Conservation (phyloP, 2,113 vertebrate species). For the Phainopepla nitens region DNA sequence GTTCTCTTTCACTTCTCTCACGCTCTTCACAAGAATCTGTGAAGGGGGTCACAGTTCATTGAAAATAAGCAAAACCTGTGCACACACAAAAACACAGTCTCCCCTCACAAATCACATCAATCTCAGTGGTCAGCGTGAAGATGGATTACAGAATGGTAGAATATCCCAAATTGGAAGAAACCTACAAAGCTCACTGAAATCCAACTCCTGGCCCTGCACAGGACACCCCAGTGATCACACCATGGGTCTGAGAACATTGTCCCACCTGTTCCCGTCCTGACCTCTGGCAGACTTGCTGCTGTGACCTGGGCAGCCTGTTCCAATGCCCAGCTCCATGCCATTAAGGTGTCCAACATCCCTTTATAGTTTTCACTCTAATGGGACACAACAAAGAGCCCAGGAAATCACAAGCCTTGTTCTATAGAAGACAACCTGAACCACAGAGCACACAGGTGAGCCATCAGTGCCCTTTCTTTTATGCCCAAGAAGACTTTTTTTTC, state of each 20-base stretch:
- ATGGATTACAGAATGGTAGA: rapidly evolving
- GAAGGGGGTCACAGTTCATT: not conserved
- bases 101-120: not conserved
- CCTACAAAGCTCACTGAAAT: too few species aligned
- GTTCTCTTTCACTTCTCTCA: not conserved
- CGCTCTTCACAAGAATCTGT: not conserved
- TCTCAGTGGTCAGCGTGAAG: not conserved
- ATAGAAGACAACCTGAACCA: not conserved
- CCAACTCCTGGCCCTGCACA: not conserved
- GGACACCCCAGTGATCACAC: not conserved
- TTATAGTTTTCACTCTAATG: not conserved
- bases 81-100: not conserved
- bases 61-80: not conserved
- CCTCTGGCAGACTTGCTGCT: not conserved
- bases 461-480: not conserved
- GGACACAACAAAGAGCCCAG: not conserved
- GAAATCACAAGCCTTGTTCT: not conserved
- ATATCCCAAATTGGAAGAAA: rapidly evolving
- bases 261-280: too few species aligned
- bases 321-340: not conserved
- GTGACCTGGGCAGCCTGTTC: not conserved
- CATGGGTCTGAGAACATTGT: not conserved
- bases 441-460: not conserved
- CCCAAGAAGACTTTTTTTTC: not conserved
- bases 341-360: not conserved